A percentile compares a stretch with the other conserved stretches of the same genome.
These are phyloP conservation scores for Punctoribates punctum DNA, from an alignment of 2,888 invertebrate species.

Conservation along the genomic window DNA sequence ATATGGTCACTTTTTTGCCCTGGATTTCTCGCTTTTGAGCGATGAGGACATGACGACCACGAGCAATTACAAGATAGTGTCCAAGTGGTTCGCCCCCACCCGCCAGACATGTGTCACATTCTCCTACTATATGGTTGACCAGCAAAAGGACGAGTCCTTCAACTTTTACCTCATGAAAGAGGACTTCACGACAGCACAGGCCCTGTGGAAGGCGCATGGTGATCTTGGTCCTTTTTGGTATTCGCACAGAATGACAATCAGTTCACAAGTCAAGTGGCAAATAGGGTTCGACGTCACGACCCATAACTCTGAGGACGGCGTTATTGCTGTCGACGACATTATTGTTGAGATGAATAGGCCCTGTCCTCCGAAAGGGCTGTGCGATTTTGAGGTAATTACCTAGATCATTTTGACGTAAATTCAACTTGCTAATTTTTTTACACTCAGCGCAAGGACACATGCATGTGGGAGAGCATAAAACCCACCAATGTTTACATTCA, in stretches of 20 bases:
- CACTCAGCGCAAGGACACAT: neutral
- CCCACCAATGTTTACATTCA: neutral
- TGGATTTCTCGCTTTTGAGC: neutral
- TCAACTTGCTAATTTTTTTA: neutral
- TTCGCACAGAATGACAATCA: constrained; percentile 41
- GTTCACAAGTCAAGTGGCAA: constrained; percentile 42
- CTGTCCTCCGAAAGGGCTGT: constrained; percentile 6
- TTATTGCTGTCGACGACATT: constrained; percentile 13
- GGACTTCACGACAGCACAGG: no score
- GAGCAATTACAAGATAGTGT: neutral
- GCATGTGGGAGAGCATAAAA: neutral
- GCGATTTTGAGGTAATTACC: constrained; percentile 13
- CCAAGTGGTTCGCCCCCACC: constrained; percentile 6
- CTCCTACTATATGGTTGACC: constrained; percentile 44
- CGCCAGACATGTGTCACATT: constrained; percentile 43
- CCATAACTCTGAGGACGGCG: neutral
- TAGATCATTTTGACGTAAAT: no score
- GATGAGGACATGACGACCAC: neutral
- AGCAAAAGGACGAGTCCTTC: neutral
- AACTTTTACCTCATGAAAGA: constrained; percentile 42
- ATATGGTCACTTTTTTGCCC: neutral
- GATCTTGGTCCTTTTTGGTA: constrained; percentile 44
- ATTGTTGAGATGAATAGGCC: neutral
- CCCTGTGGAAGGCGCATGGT: neutral
- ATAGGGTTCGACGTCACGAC: constrained; percentile 5